phyloP scores from a whole-genome alignment of 1,140 invertebrate species.

The Lerema accius region DNA sequence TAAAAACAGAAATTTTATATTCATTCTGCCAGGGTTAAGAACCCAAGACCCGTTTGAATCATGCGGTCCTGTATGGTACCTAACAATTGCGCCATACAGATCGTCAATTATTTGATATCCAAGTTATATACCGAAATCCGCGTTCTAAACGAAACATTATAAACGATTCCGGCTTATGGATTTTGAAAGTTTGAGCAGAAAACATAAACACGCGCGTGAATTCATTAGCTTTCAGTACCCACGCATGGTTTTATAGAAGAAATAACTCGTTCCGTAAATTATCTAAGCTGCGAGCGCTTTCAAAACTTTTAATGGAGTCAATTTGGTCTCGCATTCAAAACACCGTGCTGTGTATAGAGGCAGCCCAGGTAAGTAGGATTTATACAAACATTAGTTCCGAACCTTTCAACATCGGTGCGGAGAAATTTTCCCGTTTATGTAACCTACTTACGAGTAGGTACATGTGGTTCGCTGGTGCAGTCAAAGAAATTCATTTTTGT shows the following conservation, averaged over 20 bases:
- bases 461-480: constrained; percentile 9
- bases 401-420: constrained; percentile 35
- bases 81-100: too few species aligned
- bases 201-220: constrained; percentile 66
- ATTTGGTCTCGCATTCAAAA: constrained; percentile 77
- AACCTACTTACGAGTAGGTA: too few species aligned
- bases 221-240: constrained; percentile 70
- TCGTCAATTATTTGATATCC: too few species aligned
- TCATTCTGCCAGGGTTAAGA: too few species aligned
- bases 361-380: constrained; percentile 66
- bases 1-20: too few species aligned
- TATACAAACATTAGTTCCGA: constrained; percentile 63
- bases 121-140: background rate
- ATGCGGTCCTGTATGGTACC: too few species aligned
- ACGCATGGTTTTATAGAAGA: constrained; percentile 51
- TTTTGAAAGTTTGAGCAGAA: constrained; percentile 32
- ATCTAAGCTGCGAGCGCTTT: constrained; percentile 79
- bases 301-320: constrained; percentile 81
- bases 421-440: constrained; percentile 13
- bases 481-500: constrained; percentile 23
- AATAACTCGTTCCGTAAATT: constrained; percentile 76
- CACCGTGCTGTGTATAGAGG: constrained; percentile 54
- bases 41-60: too few species aligned
- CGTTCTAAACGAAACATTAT: background rate
- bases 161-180: background rate